Evolutionary conservation across 2,113 vertebrate genomes (phyloP).

Genomic region (Hippocampus guttulatus): DNA sequence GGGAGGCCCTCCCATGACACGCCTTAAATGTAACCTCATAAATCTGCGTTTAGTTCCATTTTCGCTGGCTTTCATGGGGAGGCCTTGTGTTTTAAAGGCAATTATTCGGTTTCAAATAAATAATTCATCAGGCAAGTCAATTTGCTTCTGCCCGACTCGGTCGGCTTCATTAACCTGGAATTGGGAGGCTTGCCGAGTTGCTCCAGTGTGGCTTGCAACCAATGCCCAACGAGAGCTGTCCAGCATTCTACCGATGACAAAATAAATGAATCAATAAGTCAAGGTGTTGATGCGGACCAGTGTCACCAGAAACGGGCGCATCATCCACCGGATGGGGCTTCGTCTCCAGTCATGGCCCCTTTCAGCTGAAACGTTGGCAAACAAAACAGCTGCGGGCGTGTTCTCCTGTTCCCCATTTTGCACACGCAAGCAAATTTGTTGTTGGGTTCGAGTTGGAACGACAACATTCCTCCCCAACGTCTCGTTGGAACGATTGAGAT

Average conservation of each 20-base stretch:
- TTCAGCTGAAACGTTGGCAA: conserved; percentile 19
- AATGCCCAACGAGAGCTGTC: conserved; percentile 50
- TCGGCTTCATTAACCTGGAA: conserved; percentile 92
- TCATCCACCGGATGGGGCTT: conserved; percentile 27
- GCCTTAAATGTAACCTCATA: conserved; percentile 73
- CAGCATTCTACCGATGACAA: conserved; percentile 56
- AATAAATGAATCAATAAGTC: conserved; percentile 2
- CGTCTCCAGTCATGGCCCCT: conserved; percentile 26
- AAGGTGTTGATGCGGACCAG: conserved; percentile 27
- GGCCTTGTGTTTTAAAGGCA: conserved; percentile 87
- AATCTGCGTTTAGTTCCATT: conserved; percentile 84
- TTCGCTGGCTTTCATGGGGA: conserved; percentile 81
- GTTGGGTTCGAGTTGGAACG: conserved; percentile 23
- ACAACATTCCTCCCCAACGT: conserved; percentile 16
- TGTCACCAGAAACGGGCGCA: conserved; percentile 21
- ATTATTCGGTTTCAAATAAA: conserved; percentile 97
- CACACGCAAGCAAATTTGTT: conserved; percentile 16
- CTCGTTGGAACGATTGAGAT: conserved; percentile 34
- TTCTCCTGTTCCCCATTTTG: conserved; percentile 18
- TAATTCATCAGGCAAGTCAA: conserved; percentile 97
- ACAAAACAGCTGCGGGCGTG: conserved; percentile 24
- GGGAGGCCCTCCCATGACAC: conserved; percentile 50
- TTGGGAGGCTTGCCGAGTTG: conserved; percentile 73
- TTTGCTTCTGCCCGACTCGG: conserved; percentile 93
- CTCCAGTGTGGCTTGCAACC: conserved; percentile 69